Percentiles rank a stretch among this genome's conserved stretches.
phyloP scores from a whole-genome alignment of 2,888 invertebrate genomes.

The Odiellus spinosus region DNA sequence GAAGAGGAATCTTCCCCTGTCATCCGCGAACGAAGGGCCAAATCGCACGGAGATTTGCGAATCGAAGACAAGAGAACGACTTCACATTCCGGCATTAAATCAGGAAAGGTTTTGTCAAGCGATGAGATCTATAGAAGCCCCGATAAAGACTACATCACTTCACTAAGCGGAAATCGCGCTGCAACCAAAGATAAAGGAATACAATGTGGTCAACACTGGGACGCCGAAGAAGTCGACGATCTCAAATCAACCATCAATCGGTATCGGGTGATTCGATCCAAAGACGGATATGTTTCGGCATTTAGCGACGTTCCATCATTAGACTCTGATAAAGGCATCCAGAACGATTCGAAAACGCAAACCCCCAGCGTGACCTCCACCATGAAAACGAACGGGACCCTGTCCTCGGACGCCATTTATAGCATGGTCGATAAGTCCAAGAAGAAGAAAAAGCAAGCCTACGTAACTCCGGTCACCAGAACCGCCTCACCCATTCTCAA shows the following conservation, averaged over 20 bases:
- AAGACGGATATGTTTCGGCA: conserved; percentile 20
- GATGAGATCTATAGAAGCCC: background rate
- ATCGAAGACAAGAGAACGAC: background rate
- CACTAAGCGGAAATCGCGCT: background rate
- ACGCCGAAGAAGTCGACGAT: conserved; percentile 8
- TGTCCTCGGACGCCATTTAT: background rate
- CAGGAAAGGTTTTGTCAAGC: background rate
- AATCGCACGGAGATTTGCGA: conserved; percentile 6
- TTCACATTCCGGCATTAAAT: background rate
- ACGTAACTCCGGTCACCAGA: too few species aligned
- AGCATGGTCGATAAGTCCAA: background rate
- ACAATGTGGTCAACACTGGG: conserved; percentile 10
- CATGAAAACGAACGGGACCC: conserved; percentile 10
- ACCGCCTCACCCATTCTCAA: too few species aligned
- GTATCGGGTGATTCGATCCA: conserved; percentile 13
- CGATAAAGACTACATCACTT: background rate
- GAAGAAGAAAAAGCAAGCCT: background rate
- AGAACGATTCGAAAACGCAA: background rate
- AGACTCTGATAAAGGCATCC: conserved; percentile 3
- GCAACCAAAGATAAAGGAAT: conserved; percentile 15
- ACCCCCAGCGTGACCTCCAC: conserved; percentile 3
- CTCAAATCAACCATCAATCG: conserved; percentile 7
- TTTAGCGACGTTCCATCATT: conserved; percentile 19
- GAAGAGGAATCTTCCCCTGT: conserved; percentile 3
- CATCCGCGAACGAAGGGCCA: conserved; percentile 10